Evolutionary conservation across 2,797 vertebrate genomes (phyloP).

Genomic region (Cynopterus sphinx): DNA sequence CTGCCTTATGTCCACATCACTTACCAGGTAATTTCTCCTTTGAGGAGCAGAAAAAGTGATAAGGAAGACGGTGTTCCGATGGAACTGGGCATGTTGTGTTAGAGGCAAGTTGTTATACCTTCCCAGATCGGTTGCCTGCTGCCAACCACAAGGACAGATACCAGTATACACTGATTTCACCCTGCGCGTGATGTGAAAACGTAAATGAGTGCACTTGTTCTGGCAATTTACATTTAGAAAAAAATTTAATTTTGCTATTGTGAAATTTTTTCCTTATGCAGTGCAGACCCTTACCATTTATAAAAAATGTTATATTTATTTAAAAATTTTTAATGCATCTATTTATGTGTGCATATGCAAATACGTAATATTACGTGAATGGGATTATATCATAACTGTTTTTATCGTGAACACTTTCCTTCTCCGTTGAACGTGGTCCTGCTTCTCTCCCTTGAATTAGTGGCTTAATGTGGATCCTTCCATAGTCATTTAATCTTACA

Average conservation of each 20-base stretch:
- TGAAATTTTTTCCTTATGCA: not conserved
- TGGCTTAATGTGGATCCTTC: not conserved
- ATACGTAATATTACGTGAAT: not conserved
- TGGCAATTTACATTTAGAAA: not conserved
- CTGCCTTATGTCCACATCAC: conserved; percentile 91
- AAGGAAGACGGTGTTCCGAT: not conserved
- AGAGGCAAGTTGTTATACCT: not conserved
- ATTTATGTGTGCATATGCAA: not conserved
- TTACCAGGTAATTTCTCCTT: conserved; percentile 91
- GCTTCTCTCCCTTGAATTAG: not conserved
- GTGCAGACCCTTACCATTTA: not conserved
- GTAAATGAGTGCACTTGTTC: not conserved
- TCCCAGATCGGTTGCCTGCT: not conserved
- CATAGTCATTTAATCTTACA: not conserved
- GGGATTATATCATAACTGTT: not conserved
- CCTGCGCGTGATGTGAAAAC: not conserved
- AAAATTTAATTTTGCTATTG: not conserved
- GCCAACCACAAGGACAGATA: not conserved
- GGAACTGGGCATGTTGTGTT: not conserved
- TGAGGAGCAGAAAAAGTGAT: not conserved
- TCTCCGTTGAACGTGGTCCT: not conserved
- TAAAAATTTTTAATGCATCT: not conserved
- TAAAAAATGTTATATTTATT: not conserved
- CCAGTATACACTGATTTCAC: not conserved
- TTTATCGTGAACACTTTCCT: not conserved